Conservation (phyloP, 2,113 vertebrate genomes). For the Redunca redunca region DNA sequence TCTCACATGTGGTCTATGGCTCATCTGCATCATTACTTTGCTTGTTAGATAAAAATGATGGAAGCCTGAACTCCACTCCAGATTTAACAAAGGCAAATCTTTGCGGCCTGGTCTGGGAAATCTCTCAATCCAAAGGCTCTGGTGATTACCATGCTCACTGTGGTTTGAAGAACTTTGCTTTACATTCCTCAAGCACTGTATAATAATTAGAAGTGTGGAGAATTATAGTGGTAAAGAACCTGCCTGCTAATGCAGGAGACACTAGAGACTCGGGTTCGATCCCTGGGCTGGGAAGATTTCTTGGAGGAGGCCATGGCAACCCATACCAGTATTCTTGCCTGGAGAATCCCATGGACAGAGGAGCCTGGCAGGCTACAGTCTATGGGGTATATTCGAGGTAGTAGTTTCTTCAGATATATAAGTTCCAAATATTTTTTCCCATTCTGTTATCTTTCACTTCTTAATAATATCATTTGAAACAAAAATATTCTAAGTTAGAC, state of each 20-base stretch:
- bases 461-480: not conserved
- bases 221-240: not conserved
- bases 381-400: not conserved
- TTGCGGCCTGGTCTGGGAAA: not conserved
- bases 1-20: not conserved
- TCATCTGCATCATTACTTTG: not conserved
- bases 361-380: not conserved
- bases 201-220: not conserved
- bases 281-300: not conserved
- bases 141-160: not conserved
- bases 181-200: not conserved
- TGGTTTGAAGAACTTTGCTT: not conserved
- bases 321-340: not conserved
- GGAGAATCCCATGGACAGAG: not conserved
- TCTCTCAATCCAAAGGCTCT: not conserved
- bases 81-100: not conserved
- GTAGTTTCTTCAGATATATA: not conserved
- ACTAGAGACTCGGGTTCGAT: rapidly evolving
- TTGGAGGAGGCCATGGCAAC: not conserved
- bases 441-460: not conserved
- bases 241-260: not conserved
- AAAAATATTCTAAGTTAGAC: not conserved
- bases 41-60: not conserved
- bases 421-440: not conserved
- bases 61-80: not conserved